Conservation (phyloP, 2,113 vertebrate species). For the Balaeniceps rex region DNA sequence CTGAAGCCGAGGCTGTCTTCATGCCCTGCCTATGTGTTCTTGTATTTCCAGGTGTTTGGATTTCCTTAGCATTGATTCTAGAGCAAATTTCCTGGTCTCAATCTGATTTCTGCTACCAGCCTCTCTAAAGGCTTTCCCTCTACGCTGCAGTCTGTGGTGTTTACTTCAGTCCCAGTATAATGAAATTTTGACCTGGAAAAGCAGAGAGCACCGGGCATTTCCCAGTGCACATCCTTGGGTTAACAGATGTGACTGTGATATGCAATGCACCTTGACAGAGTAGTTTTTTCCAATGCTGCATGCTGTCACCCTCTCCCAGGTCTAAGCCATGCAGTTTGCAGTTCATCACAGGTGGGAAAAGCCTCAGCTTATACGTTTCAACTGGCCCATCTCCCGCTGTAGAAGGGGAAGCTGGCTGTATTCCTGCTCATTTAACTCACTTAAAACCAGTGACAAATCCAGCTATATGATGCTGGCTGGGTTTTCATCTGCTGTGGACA, state of each 20-base stretch:
- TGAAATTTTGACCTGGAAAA: neutral
- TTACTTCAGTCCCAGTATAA: neutral
- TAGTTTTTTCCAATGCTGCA: neutral
- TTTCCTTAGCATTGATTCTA: neutral
- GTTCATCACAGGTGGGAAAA: neutral
- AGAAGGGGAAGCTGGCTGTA: too few relatives aligned
- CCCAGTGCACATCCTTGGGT: too few relatives aligned
- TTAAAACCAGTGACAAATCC: neutral
- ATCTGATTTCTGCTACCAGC: neutral
- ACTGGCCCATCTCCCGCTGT: rapidly evolving
- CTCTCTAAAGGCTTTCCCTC: neutral
- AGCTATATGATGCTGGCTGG: neutral
- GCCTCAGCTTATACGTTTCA: neutral
- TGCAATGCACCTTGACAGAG: neutral
- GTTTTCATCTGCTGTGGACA: neutral
- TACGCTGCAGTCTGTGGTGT: rapidly evolving
- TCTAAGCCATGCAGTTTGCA: neutral
- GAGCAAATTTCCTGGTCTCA: neutral
- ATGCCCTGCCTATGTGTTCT: neutral
- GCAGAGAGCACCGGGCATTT: neutral
- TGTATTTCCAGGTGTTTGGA: neutral
- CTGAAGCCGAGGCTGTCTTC: neutral
- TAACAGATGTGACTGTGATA: rapidly evolving
- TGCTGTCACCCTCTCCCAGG: neutral
- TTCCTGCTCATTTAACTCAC: neutral